Base-by-base conservation (phyloP, 2,797 vertebrate genomes). In the Brachyrhaphis roseni region DNA sequence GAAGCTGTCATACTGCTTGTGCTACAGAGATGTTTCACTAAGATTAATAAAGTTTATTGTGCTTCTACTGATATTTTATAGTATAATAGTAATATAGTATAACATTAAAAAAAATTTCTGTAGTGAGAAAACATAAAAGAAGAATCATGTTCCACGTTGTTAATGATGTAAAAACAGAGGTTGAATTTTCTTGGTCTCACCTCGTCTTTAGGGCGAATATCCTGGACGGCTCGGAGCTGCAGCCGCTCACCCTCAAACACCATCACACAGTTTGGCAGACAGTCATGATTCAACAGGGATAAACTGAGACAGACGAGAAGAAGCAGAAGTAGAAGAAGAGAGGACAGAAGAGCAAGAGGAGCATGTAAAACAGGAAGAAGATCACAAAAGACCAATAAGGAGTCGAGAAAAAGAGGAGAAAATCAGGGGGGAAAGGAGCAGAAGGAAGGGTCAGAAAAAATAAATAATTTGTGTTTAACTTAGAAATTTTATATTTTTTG, bases 211-310 rank as follows among this genome's bases (percentile, higher is more conserved):
- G 91, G 92, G 87, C 91, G 89, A 77, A 99, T 95, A 79, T 97
- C 95, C 78, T 75, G 95, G 78, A 98, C 89, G 0, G 98, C 96
- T 80, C 96, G 96, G 75, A 99, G 97, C 31, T 95, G 92, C 86
- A 99, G 96, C 72, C 92, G 95, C 74, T 90, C 96, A 82, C 97
- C 97, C 49, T 97, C 96, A 93, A 99, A 99, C 91, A 97, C 86
- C 64, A 98, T 96, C 83, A 97, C 97, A 3, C 98, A 99, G 96
- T 98, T 99, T 83, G 98, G 98, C 91, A 96, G 94, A 90, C 98
- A 99, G 95, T 97, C 97, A 86, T 99, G 98, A 93, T 99, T 99
- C 90, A 99, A 92, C 86, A 99, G 94, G 84, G 98, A 99, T 95
- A 99, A 95, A 92, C 98, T 99, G 92, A 36, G 75, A 55, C 13